Base-by-base conservation (phyloP, 2,113 vertebrate species). In the Brachypteracias leptosomus region DNA sequence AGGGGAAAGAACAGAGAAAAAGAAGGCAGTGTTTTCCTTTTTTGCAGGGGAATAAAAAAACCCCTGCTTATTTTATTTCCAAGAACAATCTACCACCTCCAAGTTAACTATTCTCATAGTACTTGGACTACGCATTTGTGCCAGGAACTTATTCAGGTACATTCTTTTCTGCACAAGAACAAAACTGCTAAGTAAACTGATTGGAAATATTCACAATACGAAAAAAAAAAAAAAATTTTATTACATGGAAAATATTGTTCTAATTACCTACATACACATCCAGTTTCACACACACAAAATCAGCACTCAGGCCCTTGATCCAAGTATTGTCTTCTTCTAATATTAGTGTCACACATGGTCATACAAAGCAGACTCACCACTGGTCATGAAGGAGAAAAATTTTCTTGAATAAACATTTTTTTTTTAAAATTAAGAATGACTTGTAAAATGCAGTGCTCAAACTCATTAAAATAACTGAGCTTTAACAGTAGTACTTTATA, bases 1-100 rank as follows among this genome's bases (percentile, higher is more conserved):
- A 11, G 7, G 3, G 1, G 10, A 11, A 7, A 35, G 16, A 26
- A 13, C 15, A 21, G 16, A n/a, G 2, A 35, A 14, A 38, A 40
- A 58, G 33, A 70, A 5, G 13, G 15, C 12, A 70, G 24, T 24
- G 20, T 17, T 68, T 25, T 33, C 28, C 29, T 38, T 65, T 14
- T n/a, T 10, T 31, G 28, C 14, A 46, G 38, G 42, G 16, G n/a
- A 25, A n/a, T 42, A 72, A 46, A 25, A 28, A 7, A 44, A 58
- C 10, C 36, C 10, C 36, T 18, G 28, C 46, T 62, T 75, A 38
- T 35, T 79, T 62, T 75, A 38, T 35, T 79, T 79, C 49, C 68
- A 40, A 55, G 31, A 72, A 5, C 17, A 63, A 35, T 10, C 10
- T 6, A 67, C 21, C n/a, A 72, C 35, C 33, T 63, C 21, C 9